Conservation (phyloP, 2,888 invertebrate genomes). For the Amitus sp. region DNA sequence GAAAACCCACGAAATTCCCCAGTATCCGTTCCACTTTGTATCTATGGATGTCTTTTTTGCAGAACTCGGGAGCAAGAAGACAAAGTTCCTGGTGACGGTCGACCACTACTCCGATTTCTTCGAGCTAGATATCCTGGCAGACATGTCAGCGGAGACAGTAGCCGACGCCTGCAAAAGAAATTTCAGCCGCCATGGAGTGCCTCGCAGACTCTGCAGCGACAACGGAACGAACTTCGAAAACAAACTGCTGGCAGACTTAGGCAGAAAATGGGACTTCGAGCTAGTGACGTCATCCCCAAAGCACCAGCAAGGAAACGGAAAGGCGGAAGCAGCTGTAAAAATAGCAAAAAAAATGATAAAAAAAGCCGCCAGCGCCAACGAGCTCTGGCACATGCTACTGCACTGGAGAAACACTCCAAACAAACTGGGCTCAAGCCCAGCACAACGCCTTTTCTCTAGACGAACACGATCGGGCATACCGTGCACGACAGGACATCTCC, state of each 20-base stretch:
- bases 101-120: constrained; percentile 19
- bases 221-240: constrained; percentile 20
- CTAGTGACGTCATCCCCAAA: constrained; percentile 20
- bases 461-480: constrained; percentile 11
- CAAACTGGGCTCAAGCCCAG: constrained; percentile 19
- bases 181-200: constrained; percentile 17
- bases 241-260: constrained; percentile 2
- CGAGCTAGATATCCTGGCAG: constrained; percentile 8
- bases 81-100: constrained; percentile 6
- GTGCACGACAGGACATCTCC: constrained; percentile 4
- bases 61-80: constrained; percentile 12
- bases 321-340: constrained; percentile 21
- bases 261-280: constrained; percentile 12
- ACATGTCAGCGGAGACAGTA: constrained; percentile 9
- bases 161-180: constrained; percentile 4
- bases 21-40: constrained; percentile 21
- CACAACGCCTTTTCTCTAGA: constrained; percentile 17
- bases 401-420: constrained; percentile 34
- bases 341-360: constrained; percentile 27
- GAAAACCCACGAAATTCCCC: constrained; percentile 25
- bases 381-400: constrained; percentile 26
- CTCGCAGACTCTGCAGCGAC: constrained; percentile 8
- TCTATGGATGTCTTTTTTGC: constrained; percentile 24
- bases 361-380: constrained; percentile 20
- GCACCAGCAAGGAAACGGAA: constrained; percentile 23